Evolutionary conservation across 2,797 vertebrate genomes (phyloP).

Genomic region (Xenopus petersii): DNA sequence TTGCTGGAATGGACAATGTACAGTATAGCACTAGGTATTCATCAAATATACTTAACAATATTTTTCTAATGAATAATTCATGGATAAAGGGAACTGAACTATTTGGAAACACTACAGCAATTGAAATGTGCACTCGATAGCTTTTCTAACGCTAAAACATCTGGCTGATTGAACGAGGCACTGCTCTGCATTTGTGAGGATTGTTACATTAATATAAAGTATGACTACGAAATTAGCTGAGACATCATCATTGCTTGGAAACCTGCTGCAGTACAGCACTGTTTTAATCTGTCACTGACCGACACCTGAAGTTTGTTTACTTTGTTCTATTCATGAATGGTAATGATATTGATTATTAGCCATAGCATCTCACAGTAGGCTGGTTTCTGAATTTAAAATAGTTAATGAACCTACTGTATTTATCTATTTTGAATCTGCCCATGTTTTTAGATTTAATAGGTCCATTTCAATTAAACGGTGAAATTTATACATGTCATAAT

Average conservation of each 20-base stretch:
- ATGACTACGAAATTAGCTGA: constrained; percentile 55
- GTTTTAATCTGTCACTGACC: constrained; percentile 17
- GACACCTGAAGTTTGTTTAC: constrained; percentile 29
- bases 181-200: constrained; percentile 31
- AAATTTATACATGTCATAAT: neutral
- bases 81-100: constrained; percentile 1
- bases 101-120: constrained; percentile 12
- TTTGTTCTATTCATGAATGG: constrained; percentile 6
- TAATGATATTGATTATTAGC: constrained; percentile 23
- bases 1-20: neutral
- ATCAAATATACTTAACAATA: constrained; percentile 15
- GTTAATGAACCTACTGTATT: constrained; percentile 3
- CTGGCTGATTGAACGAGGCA: constrained; percentile 55
- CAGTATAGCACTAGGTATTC: neutral
- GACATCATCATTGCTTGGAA: constrained; percentile 35
- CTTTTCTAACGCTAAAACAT: constrained; percentile 22
- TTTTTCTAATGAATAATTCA: constrained; percentile 15
- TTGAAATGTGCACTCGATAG: constrained; percentile 12
- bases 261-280: constrained; percentile 30
- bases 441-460: no score
- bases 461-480: neutral
- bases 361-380: constrained; percentile 27
- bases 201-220: constrained; percentile 52
- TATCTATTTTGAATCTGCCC: neutral
- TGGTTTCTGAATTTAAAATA: constrained; percentile 28